Evolutionary conservation across 2,113 vertebrate genomes (phyloP), one percentile per base, ranked within the genome.

Genomic region (Connochaetes taurinus): DNA sequence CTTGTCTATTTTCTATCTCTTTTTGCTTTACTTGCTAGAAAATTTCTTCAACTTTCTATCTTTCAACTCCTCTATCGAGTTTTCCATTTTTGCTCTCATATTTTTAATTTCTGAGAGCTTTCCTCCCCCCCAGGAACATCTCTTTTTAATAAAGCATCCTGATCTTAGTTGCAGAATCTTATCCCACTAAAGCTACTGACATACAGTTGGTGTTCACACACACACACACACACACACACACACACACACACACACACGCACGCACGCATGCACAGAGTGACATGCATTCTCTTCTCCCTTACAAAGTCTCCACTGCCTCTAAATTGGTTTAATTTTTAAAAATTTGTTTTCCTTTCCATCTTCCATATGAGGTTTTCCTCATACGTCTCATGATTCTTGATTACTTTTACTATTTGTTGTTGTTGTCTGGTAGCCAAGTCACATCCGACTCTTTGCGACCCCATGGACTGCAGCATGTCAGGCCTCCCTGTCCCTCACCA

Each of bases 31-130:
- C 13, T 94, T 94, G 27, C 11, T 89, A 13, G 14, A 85, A 94
- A n/a, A 82, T 85, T 85, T 67, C 74, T 96, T 95, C 40, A 97
- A 85, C 57, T 92, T 85, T n/a, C n/a, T 89, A 81, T 57, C 14
- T 58, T 93, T 80, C n/a, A 53, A 53, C 2, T 14, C 7, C 33
- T 31, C 29, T 71, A 7, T 40, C 25, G 9, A 84, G 36, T 85
- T 85, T 80, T 95, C 31, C 1, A 67, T 23, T 95, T 87, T 80
- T 87, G n/a, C 23, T 80, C 40, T 78, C 52, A 43, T 33, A 92
- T 90, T 90, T 92, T 89, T 81, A 58, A 85, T 60, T 93, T 64
- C 11, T 55, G 57, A 25, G 21, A 45, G 0, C 8, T 74, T 47
- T 29, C 78, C 31, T 27, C 60, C 57, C 55, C 64, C 55, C 64